Evolutionary conservation across 1,140 invertebrate species (phyloP).

Genomic region (Sitophilus oryzae): DNA sequence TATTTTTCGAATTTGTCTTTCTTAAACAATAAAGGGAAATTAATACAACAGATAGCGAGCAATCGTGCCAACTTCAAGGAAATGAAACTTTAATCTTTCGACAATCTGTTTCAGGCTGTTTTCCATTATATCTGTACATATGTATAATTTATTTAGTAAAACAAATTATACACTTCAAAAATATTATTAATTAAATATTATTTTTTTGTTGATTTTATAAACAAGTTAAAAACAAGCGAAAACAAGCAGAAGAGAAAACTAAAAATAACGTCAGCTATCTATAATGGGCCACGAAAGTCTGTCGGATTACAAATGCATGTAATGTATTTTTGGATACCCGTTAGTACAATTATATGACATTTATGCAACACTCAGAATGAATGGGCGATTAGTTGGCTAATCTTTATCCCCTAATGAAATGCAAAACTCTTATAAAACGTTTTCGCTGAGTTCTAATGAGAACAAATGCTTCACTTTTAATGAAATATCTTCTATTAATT

Average conservation of each 20-base stretch:
- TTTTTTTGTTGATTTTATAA: no score
- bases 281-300: conserved; percentile 1
- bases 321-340: conserved; percentile 8
- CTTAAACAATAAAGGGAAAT: neutral
- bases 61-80: neutral
- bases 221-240: no score
- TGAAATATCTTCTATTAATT: no score
- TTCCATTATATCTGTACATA: neutral
- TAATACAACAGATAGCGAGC: neutral
- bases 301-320: conserved; percentile 3
- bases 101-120: no score
- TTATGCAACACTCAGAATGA: conserved; percentile 4
- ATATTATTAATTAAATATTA: no score
- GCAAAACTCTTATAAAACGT: neutral
- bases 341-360: conserved; percentile 5
- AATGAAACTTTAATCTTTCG: no score
- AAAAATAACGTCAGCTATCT: conserved; percentile 2
- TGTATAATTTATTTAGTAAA: no score
- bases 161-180: no score
- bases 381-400: conserved; percentile 6
- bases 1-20: neutral
- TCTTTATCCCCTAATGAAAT: conserved; percentile 5
- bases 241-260: conserved; percentile 1
- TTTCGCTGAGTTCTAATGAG: no score
- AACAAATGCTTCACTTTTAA: no score